Evolutionary conservation across 2,113 vertebrate genomes (phyloP), one percentile per base, ranked within the genome.

Genomic region (Labrus mixtus): DNA sequence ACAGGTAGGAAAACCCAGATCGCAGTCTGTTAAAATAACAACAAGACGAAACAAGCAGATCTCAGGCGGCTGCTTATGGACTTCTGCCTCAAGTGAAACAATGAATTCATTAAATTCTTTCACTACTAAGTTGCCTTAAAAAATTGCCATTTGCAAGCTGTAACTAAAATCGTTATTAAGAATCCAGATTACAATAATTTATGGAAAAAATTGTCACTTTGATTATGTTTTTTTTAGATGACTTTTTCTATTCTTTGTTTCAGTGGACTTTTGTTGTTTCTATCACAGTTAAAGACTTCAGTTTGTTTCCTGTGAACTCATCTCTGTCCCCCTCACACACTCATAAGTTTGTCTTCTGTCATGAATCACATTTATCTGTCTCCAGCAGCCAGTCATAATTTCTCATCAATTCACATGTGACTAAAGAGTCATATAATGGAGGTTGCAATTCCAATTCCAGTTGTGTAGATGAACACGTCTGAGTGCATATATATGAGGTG

Each of bases 1-100:
- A 93, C 92, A 11, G 92, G 92, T 92, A 72, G 16, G 62, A 68
- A 69, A 68, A 25, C 25, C 10, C 10, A 0, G 1, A 46, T 53
- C 2, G 3, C 20, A 37, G 16, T 20, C 3, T 13, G 16, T 33
- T 33, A 19, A 57, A 63, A 17, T n/a, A 43, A 23, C 16, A 50
- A 33, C 54, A 57, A 11, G 73, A 74, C 51, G 36, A 0, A 23
- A 59, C 56, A 55, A 13, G 72, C n/a, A 23, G 41, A 46, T 46
- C n/a, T 67, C 12, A 39, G 11, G 13, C 46, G 23, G 22, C 19
- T 15, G 33, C 16, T 57, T 50, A 45, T 43, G 65, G 61, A 66
- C 10, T 62, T 56, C 68, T 22, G 4, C 48, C 36, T 19, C 19
- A 15, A 56, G 37, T 19, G 7, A 12, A 64, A 65, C 61, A 56